phyloP scores from a whole-genome alignment of 2,113 vertebrate species.

The Onychostoma macrolepis region DNA sequence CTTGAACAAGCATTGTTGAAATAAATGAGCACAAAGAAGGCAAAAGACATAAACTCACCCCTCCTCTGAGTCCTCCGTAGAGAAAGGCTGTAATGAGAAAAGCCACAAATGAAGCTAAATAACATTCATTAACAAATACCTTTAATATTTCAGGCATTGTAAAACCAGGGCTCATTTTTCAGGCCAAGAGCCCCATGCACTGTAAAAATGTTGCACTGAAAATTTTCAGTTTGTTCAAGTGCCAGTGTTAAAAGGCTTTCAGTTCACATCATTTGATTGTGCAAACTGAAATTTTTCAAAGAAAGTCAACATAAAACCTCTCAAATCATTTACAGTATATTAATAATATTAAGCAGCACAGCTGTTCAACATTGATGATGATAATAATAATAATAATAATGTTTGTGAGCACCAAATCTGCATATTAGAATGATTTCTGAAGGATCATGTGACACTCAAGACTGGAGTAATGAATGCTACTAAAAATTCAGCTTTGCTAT shows the following conservation, averaged over 20 bases:
- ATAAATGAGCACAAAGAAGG: not conserved
- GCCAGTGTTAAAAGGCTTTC: no score
- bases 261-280: no score
- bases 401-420: not conserved
- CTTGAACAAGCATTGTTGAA: not conserved
- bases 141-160: not conserved
- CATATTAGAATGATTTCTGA: not conserved
- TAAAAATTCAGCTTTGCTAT: not conserved
- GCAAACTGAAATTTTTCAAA: no score
- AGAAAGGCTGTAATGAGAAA: slow-evolving; percentile 73
- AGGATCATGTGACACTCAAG: not conserved
- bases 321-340: no score
- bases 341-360: not conserved
- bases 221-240: no score
- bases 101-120: not conserved
- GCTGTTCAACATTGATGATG: not conserved
- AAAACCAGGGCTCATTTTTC: no score
- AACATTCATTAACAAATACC: not conserved
- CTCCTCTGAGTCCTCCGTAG: slow-evolving; percentile 90
- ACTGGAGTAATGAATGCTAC: not conserved
- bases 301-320: no score
- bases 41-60: slow-evolving; percentile 76
- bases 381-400: not conserved
- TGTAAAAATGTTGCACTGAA: no score
- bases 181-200: no score